Evolutionary conservation across 64 coral and sea anemone genomes (phyloP), one percentile per base, ranked within the genome.

Genomic region (Actinia equina): DNA sequence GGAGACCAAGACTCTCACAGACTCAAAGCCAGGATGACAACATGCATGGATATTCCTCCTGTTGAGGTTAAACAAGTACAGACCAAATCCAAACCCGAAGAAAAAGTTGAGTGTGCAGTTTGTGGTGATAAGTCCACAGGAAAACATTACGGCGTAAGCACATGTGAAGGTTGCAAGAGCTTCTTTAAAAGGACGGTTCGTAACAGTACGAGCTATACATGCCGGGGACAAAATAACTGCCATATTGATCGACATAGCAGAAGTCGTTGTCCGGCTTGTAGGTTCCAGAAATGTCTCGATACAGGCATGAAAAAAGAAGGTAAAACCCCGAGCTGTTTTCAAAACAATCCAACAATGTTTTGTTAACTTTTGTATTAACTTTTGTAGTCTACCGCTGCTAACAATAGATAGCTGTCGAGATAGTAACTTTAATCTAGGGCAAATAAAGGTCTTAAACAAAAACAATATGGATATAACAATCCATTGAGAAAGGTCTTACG

Each of bases 261-360:
- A 88, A 97, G 94, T 26, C 94, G 94, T 6, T 97, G 94, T 44
- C 94, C 94, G 1, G 92, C 94, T 17, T 97, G 94, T 54, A 74
- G 94, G 63, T 97, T 97, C 86, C 91, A 93, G 83, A 97, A 97
- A 82, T 97, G 94, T 17, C 86, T 97, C 17, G 92, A 67, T 54
- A 97, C 91, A 3, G 94, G 94, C 83, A 97, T 97, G 94, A 97
- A 97, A 18, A 97, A 93, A 53, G 94, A 97, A 93, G 94, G 94
- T 97, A 90, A 49, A 16, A 10, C 3, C 17, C 77, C 0, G 17
- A 5, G 19, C 3, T 74, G 44, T 81, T 81, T 81, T 49, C 2
- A 81, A 49, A 81, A 81, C 78, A 81, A 81, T 51, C 4, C 8
- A 2, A 9, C 2, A 37, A n/a, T 81, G 78, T 81, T 81, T 81